Conservation (phyloP, 2,113 vertebrate species). For the Ailurus styani region DNA sequence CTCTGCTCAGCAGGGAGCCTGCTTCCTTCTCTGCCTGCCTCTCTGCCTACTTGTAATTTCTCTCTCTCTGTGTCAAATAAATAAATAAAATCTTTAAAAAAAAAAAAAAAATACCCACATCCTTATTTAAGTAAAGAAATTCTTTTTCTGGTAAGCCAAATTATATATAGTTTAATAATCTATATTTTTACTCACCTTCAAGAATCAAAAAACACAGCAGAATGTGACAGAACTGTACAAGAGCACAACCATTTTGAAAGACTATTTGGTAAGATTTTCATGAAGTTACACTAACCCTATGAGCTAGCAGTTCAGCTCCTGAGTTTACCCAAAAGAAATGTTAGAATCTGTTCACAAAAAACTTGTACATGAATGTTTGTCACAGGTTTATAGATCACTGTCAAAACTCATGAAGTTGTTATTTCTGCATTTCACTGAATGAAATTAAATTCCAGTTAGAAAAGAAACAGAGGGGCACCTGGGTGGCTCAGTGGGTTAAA, state of each 20-base stretch:
- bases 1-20: no score
- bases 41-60: no score
- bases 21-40: no score
- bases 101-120: neutral
- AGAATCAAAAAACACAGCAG: slow-evolving; percentile 8
- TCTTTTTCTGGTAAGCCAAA: neutral
- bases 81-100: no score
- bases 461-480: no score
- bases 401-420: neutral
- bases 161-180: slow-evolving; percentile 10
- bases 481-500: no score
- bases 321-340: neutral
- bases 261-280: neutral
- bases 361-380: neutral
- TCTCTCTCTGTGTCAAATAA: no score
- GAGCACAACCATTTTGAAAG: slow-evolving; percentile 14
- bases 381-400: neutral
- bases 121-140: neutral
- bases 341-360: neutral
- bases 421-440: neutral
- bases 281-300: neutral
- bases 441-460: neutral
- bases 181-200: neutral
- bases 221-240: neutral
- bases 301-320: neutral